These are phyloP conservation scores for Cygnus atratus DNA, from an alignment of 2,113 vertebrate genomes.

Conservation along the genomic window DNA sequence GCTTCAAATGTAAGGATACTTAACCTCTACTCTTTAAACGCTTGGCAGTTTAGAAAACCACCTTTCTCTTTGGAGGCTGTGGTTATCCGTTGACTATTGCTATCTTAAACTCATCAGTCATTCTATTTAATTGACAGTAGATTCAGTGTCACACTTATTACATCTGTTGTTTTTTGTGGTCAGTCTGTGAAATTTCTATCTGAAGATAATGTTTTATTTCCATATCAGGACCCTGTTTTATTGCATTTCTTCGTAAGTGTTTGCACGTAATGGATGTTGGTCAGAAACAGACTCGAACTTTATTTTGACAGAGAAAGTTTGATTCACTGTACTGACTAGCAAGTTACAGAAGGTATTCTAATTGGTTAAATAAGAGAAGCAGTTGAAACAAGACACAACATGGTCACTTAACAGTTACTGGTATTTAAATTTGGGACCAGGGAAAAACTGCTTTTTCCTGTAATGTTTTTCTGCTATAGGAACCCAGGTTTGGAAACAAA, in stretches of 20 bases:
- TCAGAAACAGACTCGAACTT: neutral
- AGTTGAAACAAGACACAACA: constrained; percentile 2
- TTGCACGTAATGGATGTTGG: neutral
- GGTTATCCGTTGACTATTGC: constrained; percentile 13
- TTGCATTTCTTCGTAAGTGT: constrained; percentile 23
- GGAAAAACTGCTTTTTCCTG: constrained; percentile 37
- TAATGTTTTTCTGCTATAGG: constrained; percentile 44
- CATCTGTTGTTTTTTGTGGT: constrained; percentile 44
- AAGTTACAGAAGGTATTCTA: neutral
- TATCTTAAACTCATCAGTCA: neutral
- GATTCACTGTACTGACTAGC: constrained; percentile 10
- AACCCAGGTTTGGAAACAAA: constrained; percentile 68
- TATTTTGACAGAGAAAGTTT: constrained; percentile 19
- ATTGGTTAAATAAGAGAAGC: constrained; percentile 14
- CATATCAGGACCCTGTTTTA: neutral
- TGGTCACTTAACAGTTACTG: constrained; percentile 38
- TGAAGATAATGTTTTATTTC: neutral
- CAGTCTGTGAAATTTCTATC: constrained; percentile 42
- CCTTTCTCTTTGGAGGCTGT: neutral
- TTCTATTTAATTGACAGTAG: neutral
- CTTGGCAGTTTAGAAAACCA: constrained; percentile 36
- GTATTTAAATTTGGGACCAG: constrained; percentile 57
- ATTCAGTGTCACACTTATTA: neutral
- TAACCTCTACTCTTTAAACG: neutral
- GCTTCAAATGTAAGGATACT: neutral